These are phyloP conservation scores for Ophion obscuratus DNA, from an alignment of 2,888 invertebrate genomes.

Conservation along the genomic window DNA sequence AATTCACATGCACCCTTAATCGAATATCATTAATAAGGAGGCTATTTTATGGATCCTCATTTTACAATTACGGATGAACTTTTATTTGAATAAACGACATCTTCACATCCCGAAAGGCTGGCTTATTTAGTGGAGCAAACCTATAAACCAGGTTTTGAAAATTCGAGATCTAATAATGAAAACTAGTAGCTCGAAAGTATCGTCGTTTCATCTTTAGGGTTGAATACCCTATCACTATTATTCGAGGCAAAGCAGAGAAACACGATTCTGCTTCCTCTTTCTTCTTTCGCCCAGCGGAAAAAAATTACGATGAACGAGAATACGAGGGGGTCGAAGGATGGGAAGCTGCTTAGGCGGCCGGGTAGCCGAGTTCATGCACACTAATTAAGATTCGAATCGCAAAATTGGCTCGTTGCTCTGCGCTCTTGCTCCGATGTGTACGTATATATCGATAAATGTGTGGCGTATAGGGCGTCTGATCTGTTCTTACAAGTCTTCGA, in stretches of 20 bases:
- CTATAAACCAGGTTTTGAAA: too few species aligned
- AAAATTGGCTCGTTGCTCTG: slow-evolving; percentile 72
- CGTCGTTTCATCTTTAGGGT: too few species aligned
- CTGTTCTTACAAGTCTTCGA: not conserved
- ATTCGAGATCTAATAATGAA: not conserved
- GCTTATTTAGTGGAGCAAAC: too few species aligned
- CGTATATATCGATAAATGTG: slow-evolving; percentile 1
- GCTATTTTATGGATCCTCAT: too few species aligned
- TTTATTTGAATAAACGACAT: too few species aligned
- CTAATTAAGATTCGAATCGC: slow-evolving; percentile 76
- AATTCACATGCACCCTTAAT: not conserved
- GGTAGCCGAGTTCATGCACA: slow-evolving; percentile 61
- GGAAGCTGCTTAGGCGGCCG: slow-evolving; percentile 48
- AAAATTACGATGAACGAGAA: slow-evolving; percentile 47
- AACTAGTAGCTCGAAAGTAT: not conserved
- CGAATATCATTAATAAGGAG: too few species aligned
- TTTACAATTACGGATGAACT: too few species aligned
- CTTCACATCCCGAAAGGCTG: too few species aligned
- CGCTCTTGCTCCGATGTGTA: slow-evolving; percentile 26
- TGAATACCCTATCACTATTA: not conserved
- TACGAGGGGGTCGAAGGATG: slow-evolving; percentile 50
- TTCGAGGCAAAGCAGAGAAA: not conserved
- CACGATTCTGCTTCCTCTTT: slow-evolving; percentile 11
- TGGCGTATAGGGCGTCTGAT: not conserved
- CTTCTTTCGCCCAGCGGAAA: slow-evolving; percentile 25